These are phyloP conservation scores for Thunnus albacares DNA, from an alignment of 2,797 vertebrate species.

Conservation along the genomic window DNA sequence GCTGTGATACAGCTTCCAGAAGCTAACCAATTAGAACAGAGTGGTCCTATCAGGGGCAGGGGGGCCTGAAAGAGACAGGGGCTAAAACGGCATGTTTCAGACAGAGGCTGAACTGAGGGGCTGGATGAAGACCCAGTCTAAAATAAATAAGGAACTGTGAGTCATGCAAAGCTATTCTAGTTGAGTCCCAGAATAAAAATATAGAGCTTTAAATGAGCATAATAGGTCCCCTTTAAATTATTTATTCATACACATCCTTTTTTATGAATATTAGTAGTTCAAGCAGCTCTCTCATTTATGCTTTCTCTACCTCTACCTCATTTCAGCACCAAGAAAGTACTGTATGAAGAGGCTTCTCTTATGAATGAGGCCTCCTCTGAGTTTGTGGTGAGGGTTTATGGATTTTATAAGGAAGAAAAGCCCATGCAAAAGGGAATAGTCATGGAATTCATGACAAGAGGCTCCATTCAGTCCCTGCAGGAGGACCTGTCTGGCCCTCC, in stretches of 20 bases:
- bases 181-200: too few relatives aligned
- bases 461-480: conserved; percentile 75
- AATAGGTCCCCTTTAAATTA: too few relatives aligned
- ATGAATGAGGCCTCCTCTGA: conserved; percentile 71
- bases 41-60: too few relatives aligned
- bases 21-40: too few relatives aligned
- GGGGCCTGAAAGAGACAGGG: too few relatives aligned
- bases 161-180: too few relatives aligned
- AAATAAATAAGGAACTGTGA: too few relatives aligned
- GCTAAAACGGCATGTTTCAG: too few relatives aligned
- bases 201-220: too few relatives aligned
- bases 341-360: conserved; percentile 56
- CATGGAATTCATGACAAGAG: conserved; percentile 81
- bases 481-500: conserved; percentile 43
- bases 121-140: too few relatives aligned
- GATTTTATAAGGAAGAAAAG: conserved; percentile 56
- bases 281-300: background rate
- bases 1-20: too few relatives aligned
- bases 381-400: conserved; percentile 75
- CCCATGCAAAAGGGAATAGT: conserved; percentile 71
- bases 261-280: background rate
- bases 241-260: background rate
- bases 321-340: background rate
- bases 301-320: background rate
- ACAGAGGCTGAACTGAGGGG: too few relatives aligned